These are phyloP conservation scores for Ateles fusciceps DNA, from an alignment of 2,797 vertebrate genomes.

Conservation along the genomic window DNA sequence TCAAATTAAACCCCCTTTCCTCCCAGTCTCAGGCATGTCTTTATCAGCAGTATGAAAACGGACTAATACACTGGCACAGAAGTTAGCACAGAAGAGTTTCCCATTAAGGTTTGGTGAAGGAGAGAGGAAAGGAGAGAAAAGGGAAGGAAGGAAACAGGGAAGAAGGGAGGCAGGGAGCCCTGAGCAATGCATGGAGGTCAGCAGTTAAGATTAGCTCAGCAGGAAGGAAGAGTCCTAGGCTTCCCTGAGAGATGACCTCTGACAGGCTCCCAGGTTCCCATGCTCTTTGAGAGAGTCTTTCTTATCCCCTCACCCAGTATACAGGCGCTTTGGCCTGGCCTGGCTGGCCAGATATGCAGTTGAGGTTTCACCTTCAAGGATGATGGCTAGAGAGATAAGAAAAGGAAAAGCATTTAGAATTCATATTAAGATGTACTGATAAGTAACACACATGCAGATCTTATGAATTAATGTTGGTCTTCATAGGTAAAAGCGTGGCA, in stretches of 20 bases:
- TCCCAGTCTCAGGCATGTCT: too few species aligned
- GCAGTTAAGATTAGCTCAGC: not conserved
- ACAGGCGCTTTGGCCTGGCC: not conserved
- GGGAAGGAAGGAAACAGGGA: not conserved
- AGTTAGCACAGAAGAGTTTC: not conserved
- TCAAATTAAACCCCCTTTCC: too few species aligned
- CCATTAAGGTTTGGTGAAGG: not conserved
- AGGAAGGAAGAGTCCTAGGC: not conserved
- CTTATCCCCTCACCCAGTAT: not conserved
- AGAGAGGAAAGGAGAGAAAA: not conserved
- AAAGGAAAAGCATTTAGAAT: not conserved
- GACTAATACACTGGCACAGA: not conserved
- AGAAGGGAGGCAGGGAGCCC: not conserved
- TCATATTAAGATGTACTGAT: not conserved
- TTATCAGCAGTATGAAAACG: too few species aligned
- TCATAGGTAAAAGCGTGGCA: not conserved
- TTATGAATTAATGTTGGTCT: not conserved
- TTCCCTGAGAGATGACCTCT: not conserved
- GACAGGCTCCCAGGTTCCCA: not conserved
- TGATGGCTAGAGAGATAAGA: not conserved
- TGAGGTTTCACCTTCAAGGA: not conserved
- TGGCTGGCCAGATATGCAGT: not conserved
- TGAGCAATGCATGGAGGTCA: not conserved
- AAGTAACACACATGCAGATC: not conserved
- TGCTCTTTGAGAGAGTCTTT: not conserved